Evolutionary conservation across 2,888 invertebrate species (phyloP), one percentile per base, ranked within the genome.

Genomic region (Embidobia sp.): DNA sequence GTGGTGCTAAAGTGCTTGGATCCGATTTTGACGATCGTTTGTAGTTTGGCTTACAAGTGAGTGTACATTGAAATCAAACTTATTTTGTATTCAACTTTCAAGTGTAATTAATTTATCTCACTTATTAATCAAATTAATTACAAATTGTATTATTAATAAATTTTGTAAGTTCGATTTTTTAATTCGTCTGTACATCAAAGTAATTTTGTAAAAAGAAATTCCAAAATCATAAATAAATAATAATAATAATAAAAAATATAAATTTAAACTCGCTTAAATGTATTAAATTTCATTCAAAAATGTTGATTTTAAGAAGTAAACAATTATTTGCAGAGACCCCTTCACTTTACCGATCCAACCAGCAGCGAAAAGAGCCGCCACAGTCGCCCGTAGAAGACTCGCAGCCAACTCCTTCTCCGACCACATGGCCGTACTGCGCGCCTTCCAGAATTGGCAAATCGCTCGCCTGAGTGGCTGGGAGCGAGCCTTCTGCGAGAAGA

Each of bases 1-100:
- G 93, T 97, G 33, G 94, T 97, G 1, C 92, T 98, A 80, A 96
- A 96, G 88, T 99, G 99, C 88, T 90, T 98, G 27, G 97, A 98
- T 88, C 98, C 98, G 0, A 92, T 99, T 22, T 90, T 97, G 61
- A 98, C 98, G 1, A 95, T 99, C 33, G 96, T 96, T 0, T 95
- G 97, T 85, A 93, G 94, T 79, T 91, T 98, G 80, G 94, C 97
- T 0, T 93, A 94, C 86, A 93, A 93, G 91, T 94, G n/a, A n/a
- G n/a, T n/a, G n/a, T n/a, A n/a, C n/a, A n/a, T n/a, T n/a, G n/a
- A n/a, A n/a, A n/a, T n/a, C n/a, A n/a, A n/a, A n/a, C n/a, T n/a
- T n/a, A n/a, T n/a, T n/a, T n/a, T n/a, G n/a, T n/a, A n/a, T n/a
- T n/a, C n/a, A n/a, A n/a, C n/a, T n/a, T n/a, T n/a, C n/a, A n/a